These are phyloP conservation scores for Drosophila neutralis DNA, from an alignment of 2,888 invertebrate species.

Conservation along the genomic window DNA sequence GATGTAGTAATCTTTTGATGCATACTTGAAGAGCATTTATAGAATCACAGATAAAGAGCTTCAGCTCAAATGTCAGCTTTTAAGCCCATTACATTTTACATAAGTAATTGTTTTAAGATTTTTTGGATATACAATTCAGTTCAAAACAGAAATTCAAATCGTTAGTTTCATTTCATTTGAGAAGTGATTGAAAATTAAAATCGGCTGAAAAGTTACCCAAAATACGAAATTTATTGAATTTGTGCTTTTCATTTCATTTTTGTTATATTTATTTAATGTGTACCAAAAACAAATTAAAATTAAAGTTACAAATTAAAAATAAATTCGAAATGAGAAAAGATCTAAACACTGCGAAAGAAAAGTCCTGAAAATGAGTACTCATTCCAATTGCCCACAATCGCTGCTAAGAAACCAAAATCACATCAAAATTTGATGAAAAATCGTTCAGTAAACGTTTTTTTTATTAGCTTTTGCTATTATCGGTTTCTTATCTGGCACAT, in stretches of 20 bases:
- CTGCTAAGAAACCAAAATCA: not conserved
- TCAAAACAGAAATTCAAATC: not conserved
- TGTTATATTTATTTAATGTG: not conserved
- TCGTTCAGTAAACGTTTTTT: not conserved
- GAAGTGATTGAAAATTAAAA: not conserved
- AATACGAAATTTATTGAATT: not conserved
- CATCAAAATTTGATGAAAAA: not conserved
- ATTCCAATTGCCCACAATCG: not conserved
- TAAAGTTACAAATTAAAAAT: not conserved
- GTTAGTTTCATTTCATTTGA: not conserved
- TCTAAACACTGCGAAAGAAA: not conserved
- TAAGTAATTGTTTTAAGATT: not conserved
- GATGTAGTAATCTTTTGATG: not conserved
- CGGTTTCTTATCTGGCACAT: not conserved
- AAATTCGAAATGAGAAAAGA: not conserved
- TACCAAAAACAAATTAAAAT: not conserved
- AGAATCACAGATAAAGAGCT: not conserved
- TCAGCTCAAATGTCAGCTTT: not conserved
- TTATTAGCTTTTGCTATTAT: not conserved
- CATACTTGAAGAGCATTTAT: not conserved
- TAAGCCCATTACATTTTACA: not conserved
- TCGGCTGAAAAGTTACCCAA: not conserved
- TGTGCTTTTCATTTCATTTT: not conserved
- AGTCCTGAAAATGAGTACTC: not conserved
- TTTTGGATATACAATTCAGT: not conserved